These are phyloP conservation scores for Petrocephalus sullivani DNA, from an alignment of 2,797 vertebrate species.

Conservation along the genomic window DNA sequence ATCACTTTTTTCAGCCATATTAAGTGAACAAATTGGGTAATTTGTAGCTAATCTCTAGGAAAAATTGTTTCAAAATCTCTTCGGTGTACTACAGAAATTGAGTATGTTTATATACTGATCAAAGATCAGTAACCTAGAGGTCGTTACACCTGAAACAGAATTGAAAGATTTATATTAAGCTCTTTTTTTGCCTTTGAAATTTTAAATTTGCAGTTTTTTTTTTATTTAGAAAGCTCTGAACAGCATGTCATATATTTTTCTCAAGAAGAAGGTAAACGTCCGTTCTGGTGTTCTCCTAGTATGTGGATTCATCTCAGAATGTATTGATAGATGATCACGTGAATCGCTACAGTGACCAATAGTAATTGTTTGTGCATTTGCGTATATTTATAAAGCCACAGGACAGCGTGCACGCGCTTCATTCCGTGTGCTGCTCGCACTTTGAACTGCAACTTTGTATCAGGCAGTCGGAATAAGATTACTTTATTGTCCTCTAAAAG, in stretches of 20 bases:
- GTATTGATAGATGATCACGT: conserved; percentile 23
- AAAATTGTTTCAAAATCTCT: neutral
- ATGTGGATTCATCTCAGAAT: conserved; percentile 28
- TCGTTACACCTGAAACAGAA: conserved; percentile 1
- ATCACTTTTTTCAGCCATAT: neutral
- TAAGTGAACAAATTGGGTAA: neutral
- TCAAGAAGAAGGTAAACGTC: neutral
- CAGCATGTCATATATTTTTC: neutral
- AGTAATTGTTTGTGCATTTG: conserved; percentile 42
- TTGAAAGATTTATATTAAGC: neutral
- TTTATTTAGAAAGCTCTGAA: neutral
- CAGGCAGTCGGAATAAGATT: neutral
- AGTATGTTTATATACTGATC: neutral
- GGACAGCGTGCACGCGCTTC: conserved; percentile 14
- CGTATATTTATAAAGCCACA: conserved; percentile 50
- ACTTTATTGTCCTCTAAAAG: neutral
- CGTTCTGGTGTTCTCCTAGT: neutral
- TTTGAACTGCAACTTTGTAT: neutral
- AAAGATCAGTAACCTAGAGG: conserved; percentile 3
- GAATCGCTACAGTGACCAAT: conserved; percentile 47
- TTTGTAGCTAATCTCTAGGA: neutral
- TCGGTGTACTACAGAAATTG: neutral
- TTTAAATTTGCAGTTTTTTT: neutral
- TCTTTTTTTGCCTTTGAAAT: neutral
- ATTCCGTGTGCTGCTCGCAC: neutral